A percentile compares a stretch with the other conserved stretches of the same genome.
Conservation (phyloP, 2,888 invertebrate genomes). For the Leptopilina myrica region DNA sequence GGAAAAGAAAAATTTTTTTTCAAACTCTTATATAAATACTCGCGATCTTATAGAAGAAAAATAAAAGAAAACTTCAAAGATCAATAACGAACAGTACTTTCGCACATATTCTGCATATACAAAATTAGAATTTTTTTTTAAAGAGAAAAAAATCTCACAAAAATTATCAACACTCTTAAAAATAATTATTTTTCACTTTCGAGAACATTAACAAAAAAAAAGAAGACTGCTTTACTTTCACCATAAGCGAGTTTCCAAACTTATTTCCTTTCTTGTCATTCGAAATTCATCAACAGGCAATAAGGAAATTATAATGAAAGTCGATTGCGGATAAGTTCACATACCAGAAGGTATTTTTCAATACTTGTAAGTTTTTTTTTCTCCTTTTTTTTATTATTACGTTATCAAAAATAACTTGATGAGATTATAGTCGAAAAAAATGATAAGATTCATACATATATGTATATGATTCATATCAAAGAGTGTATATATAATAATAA, state of each 20-base stretch:
- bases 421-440: not conserved
- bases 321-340: slow-evolving; percentile 18
- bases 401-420: slow-evolving; percentile 19
- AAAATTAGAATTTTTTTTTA: too few species aligned
- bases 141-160: too few species aligned
- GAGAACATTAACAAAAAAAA: slow-evolving; percentile 12
- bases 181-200: not conserved
- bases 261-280: slow-evolving; percentile 35
- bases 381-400: not conserved
- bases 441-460: slow-evolving; percentile 6
- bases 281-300: slow-evolving; percentile 26
- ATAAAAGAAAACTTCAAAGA: slow-evolving; percentile 1
- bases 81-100: not conserved
- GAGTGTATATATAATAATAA: not conserved
- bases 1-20: slow-evolving; percentile 14
- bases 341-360: slow-evolving; percentile 23
- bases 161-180: not conserved
- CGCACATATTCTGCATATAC: not conserved
- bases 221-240: slow-evolving; percentile 10
- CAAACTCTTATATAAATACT: slow-evolving; percentile 20
- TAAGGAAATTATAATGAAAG: slow-evolving; percentile 24
- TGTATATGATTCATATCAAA: slow-evolving; percentile 39
- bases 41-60: not conserved
- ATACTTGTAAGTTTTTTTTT: not conserved
- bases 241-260: slow-evolving; percentile 29